Percentiles rank a stretch among this genome's conserved stretches.
These are phyloP conservation scores for Drosophila seguyi DNA, from an alignment of 1,140 invertebrate genomes.

Conservation along the genomic window DNA sequence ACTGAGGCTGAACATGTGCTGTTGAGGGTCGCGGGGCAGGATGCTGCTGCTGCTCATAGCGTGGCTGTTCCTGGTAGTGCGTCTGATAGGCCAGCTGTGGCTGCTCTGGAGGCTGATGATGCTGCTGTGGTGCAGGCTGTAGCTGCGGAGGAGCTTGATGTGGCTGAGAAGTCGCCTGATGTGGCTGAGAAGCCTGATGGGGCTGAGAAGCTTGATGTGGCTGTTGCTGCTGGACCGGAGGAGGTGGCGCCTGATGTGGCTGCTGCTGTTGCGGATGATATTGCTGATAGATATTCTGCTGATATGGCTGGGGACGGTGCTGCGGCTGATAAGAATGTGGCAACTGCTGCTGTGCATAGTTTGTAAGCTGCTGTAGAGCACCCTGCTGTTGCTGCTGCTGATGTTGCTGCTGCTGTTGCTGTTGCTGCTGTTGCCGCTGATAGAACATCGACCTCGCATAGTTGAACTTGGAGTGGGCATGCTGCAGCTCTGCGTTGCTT, in stretches of 20 bases:
- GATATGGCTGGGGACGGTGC: conserved; percentile 50
- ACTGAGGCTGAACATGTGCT: conserved; percentile 21
- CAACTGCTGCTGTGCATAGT: conserved; percentile 63
- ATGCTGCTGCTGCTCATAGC: conserved; percentile 36
- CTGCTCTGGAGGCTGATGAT: conserved; percentile 42
- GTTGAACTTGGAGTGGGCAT: conserved; percentile 90
- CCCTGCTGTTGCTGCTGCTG: conserved; percentile 49
- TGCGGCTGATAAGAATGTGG: conserved; percentile 39
- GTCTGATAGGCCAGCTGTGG: conserved; percentile 29
- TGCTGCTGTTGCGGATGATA: conserved; percentile 56
- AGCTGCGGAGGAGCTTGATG: conserved; percentile 25
- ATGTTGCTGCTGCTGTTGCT: conserved; percentile 39
- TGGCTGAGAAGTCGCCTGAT: conserved; percentile 2
- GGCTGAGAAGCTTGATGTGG: conserved; percentile 15
- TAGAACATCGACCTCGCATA: conserved; percentile 87
- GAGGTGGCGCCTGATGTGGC: conserved; percentile 12
- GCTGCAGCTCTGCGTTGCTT: conserved; percentile 89
- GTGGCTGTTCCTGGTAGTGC: conserved; percentile 43
- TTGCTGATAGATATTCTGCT: conserved; percentile 65
- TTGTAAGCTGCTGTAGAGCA: conserved; percentile 63
- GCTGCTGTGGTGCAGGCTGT: conserved; percentile 27
- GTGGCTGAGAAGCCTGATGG: conserved; percentile 18
- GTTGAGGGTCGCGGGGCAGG: conserved; percentile 13
- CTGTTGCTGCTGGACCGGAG: conserved; percentile 33
- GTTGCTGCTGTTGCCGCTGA: conserved; percentile 74